phyloP scores from a whole-genome alignment of 1,140 invertebrate species.

The Pectinophora gossypiella region DNA sequence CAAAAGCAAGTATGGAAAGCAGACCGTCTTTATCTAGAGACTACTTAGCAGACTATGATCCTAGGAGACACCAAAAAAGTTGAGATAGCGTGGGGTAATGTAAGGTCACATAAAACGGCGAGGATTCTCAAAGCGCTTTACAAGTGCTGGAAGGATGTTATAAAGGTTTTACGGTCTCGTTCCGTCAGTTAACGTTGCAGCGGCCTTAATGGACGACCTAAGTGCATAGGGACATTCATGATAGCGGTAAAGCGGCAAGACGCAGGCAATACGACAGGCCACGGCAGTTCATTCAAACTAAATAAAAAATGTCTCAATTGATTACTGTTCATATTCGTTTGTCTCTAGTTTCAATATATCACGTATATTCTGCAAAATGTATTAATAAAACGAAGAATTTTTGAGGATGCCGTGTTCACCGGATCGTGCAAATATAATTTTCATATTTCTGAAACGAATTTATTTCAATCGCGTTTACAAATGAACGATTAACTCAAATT shows the following conservation, averaged over 20 bases:
- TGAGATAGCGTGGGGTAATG: slow-evolving; percentile 29
- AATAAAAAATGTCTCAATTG: too few relatives aligned
- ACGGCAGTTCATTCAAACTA: too few relatives aligned
- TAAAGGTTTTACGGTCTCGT: slow-evolving; percentile 72
- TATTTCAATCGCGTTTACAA: too few relatives aligned
- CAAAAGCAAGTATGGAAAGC: slow-evolving; percentile 1
- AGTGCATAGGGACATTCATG: slow-evolving; percentile 71
- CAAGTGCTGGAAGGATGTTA: slow-evolving; percentile 73
- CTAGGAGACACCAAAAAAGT: slow-evolving; percentile 28
- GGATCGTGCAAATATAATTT: too few relatives aligned
- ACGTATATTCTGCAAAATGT: too few relatives aligned
- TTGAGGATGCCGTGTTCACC: too few relatives aligned
- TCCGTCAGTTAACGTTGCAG: slow-evolving; percentile 64
- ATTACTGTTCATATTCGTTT: too few relatives aligned
- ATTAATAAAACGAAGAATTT: too few relatives aligned
- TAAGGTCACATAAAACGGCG: slow-evolving; percentile 57
- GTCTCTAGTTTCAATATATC: too few relatives aligned
- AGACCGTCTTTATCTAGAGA: slow-evolving; percentile 32
- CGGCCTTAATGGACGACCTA: slow-evolving; percentile 70
- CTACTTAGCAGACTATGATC: slow-evolving; percentile 24
- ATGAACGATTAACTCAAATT: slow-evolving; percentile 37
- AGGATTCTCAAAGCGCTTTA: slow-evolving; percentile 68
- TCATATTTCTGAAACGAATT: too few relatives aligned
- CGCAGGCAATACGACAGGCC: too few relatives aligned
- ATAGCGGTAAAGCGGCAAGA: slow-evolving; percentile 32